phyloP scores from a whole-genome alignment of 2,797 vertebrate species.

The Malurus splendens region DNA sequence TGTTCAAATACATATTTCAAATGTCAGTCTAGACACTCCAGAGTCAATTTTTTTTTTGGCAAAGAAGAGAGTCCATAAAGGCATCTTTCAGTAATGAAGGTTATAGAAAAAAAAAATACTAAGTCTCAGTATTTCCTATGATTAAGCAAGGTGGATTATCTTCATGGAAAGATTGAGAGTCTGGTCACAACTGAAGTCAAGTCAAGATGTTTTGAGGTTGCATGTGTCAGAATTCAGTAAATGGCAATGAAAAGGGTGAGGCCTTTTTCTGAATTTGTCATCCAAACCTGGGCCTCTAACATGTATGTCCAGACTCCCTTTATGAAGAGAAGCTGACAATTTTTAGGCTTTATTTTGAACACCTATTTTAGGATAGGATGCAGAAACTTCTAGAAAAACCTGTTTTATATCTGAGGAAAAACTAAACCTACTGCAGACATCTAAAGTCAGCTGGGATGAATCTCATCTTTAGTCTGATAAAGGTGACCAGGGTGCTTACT shows the following conservation, averaged over 20 bases:
- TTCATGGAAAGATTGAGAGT: not conserved
- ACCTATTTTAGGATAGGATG: not conserved
- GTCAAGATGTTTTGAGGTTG: not conserved
- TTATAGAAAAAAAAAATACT: not conserved
- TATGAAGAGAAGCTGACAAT: not conserved
- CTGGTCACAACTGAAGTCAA: not conserved
- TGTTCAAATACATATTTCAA: not conserved
- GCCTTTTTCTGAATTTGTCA: not conserved
- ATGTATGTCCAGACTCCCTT: accelerated
- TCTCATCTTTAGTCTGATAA: not conserved
- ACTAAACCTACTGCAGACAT: not conserved
- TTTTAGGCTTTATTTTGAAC: not conserved
- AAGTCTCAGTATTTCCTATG: not conserved
- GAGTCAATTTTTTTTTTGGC: not conserved
- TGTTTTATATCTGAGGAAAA: not conserved
- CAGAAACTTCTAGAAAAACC: not conserved
- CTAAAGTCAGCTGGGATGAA: not conserved
- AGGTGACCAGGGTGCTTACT: not conserved
- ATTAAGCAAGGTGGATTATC: not conserved
- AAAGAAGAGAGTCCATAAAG: not conserved
- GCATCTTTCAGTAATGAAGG: not conserved
- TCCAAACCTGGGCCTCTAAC: not conserved
- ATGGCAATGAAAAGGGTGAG: not conserved
- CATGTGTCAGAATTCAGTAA: not conserved
- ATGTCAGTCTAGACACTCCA: not conserved